Evolutionary conservation across 1,140 invertebrate species (phyloP), one percentile per base, ranked within the genome.

Genomic region (Caenorhabditis latens): DNA sequence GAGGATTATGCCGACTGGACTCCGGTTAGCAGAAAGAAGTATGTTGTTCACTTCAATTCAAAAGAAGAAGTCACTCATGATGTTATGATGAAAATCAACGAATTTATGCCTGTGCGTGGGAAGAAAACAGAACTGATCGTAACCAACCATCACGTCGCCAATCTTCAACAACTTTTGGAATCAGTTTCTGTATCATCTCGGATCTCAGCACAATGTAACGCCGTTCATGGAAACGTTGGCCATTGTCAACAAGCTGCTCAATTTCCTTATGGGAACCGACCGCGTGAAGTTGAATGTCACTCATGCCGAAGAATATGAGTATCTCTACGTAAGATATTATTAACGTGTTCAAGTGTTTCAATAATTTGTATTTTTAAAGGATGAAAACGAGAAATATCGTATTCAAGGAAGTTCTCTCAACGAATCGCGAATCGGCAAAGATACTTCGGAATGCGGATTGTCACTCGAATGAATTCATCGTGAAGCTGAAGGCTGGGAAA

Each of bases 401-500:
- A 91, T 95, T 0, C 95, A 97, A 40, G 98, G 95, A 94, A 99
- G 90, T 21, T 61, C 90, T 32, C 86, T 92, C 24, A 84, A 92
- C 71, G 87, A 97, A 99, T 93, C 97, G 99, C 92, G 98, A 99
- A 93, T 99, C 99, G 90, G 97, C 95, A 6, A 99, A 99, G 93
- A 94, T 99, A 89, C 93, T 99, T 21, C 99, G 99, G 92, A 97
- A 97, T 93, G 90, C 92, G 19, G 98, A 99, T 95, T 98, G 98
- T 48, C 98, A 99, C 92, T 97, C 96, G 61, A 98, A 98, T 90
- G 98, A 99, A 93, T 99, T 99, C 93, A 97, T 99, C 0, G 97
- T 99, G 90, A 95, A 96, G 95, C 94, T 99, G 57, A 97, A 98
- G 93, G 97, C 99, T 93, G 98, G 99, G 93, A 95, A 95, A 40